Conservation (phyloP, 2,888 invertebrate species). For the Megalurothrips usitatus region DNA sequence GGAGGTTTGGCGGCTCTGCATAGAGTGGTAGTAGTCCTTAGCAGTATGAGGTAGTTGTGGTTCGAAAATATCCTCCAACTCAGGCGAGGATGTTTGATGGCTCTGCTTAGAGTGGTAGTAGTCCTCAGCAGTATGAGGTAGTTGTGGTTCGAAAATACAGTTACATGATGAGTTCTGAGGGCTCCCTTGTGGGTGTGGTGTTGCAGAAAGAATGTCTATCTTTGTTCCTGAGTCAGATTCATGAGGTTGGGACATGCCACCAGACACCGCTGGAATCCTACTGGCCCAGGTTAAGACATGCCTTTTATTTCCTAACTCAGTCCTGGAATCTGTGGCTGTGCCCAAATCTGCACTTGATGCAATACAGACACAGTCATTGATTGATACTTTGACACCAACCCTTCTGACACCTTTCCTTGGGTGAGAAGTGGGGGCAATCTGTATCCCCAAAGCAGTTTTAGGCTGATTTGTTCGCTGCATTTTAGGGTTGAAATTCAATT, state of each 20-base stretch:
- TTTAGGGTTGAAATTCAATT: neutral
- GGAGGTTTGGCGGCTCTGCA: neutral
- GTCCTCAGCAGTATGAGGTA: neutral
- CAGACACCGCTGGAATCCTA: neutral
- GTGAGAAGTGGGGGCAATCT: neutral
- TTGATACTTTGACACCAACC: neutral
- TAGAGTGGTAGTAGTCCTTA: neutral
- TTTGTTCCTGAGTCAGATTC: neutral
- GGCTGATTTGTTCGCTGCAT: neutral
- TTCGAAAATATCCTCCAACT: neutral
- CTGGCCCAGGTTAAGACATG: slow-evolving; percentile 2
- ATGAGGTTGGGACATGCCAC: neutral
- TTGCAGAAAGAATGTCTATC: neutral
- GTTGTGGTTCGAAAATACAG: neutral
- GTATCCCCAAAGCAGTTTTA: neutral
- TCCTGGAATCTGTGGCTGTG: neutral
- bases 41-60: neutral
- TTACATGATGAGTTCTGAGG: neutral
- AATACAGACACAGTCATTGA: slow-evolving; percentile 2
- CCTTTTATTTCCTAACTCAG: neutral
- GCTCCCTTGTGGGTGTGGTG: neutral
- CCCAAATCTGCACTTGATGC: slow-evolving; percentile 16
- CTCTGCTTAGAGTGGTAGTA: neutral
- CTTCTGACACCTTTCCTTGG: neutral
- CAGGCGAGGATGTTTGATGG: neutral